Conservation (phyloP, 2,888 invertebrate genomes). For the Eupithecia dodoneata region DNA sequence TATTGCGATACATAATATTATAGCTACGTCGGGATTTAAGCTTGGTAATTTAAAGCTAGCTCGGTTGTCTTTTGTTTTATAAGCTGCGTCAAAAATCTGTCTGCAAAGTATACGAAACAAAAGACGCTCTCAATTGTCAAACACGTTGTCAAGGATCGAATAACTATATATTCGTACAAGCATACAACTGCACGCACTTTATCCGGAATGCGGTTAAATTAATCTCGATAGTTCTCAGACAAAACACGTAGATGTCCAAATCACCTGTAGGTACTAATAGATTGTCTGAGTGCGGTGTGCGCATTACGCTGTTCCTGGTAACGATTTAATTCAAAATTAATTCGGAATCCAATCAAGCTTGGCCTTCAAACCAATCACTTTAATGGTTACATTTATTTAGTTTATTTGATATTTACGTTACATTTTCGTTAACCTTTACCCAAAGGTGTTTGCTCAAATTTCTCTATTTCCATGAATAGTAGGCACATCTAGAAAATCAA, state of each 20-base stretch:
- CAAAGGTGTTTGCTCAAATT: too few species aligned
- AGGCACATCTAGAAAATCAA: too few species aligned
- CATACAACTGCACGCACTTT: not conserved
- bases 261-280: not conserved
- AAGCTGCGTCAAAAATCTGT: not conserved
- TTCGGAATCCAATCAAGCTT: not conserved
- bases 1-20: too few species aligned
- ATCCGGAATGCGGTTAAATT: constrained; percentile 10
- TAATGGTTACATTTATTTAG: not conserved
- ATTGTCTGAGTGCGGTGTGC: not conserved
- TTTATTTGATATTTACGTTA: not conserved
- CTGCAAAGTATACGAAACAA: not conserved
- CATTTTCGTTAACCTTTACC: too few species aligned
- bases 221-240: constrained; percentile 5
- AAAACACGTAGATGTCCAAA: constrained; percentile 1
- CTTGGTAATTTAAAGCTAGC: not conserved
- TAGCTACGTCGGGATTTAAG: too few species aligned
- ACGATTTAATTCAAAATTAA: not conserved
- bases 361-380: constrained; percentile 1
- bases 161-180: not conserved
- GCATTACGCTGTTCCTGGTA: not conserved
- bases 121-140: not conserved
- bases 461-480: too few species aligned
- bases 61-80: not conserved
- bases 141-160: not conserved